A percentile compares a stretch with the other conserved stretches of the same genome.
Conservation (phyloP, 2,113 vertebrate genomes). For the Tonatia bakeri region DNA sequence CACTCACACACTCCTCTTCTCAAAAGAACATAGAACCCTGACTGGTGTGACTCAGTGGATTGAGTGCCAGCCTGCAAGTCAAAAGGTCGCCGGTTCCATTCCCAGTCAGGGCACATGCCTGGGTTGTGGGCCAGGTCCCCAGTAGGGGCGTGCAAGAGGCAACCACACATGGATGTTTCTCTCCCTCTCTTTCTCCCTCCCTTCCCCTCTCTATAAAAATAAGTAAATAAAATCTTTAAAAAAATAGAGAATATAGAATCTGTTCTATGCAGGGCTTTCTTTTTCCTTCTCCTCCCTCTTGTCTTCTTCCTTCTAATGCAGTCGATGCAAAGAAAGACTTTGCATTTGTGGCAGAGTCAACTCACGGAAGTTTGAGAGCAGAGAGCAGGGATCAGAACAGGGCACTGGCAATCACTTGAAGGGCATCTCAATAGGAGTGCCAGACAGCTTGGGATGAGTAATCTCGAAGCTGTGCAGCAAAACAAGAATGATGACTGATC, state of each 20-base stretch:
- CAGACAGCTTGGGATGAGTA: not conserved
- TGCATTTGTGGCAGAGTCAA: not conserved
- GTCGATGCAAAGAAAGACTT: not conserved
- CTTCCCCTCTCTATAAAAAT: no score
- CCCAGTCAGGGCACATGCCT: no score
- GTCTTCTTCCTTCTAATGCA: not conserved
- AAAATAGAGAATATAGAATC: not conserved
- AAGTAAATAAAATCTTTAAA: no score
- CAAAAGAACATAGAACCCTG: not conserved
- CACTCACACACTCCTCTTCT: not conserved
- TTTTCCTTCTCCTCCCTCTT: not conserved
- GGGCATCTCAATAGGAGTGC: not conserved
- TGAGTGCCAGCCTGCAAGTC: no score
- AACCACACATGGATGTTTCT: no score
- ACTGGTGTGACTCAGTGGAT: no score
- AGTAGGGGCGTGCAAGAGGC: no score
- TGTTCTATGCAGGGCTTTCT: not conserved
- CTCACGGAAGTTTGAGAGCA: not conserved
- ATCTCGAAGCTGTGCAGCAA: not conserved
- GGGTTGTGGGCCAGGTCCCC: no score
- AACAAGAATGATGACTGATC: constrained; percentile 17
- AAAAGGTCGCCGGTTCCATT: no score
- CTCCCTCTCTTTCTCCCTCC: no score
- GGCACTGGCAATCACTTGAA: not conserved
- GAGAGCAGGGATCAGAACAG: not conserved